phyloP scores from a whole-genome alignment of 2,113 vertebrate genomes.

The Osmerus eperlanus region DNA sequence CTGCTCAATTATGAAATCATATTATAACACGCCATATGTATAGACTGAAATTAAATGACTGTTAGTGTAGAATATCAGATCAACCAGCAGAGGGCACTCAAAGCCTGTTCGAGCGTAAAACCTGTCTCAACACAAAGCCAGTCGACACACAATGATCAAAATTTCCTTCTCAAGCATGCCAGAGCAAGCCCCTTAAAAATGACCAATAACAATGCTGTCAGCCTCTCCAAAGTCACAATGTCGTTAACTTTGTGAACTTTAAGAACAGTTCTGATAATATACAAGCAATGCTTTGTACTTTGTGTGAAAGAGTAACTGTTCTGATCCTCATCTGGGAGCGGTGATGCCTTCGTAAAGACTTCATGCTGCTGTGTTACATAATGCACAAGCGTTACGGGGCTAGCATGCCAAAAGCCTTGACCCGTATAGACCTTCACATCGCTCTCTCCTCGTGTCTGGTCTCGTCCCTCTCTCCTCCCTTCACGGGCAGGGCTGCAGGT shows the following conservation, averaged over 20 bases:
- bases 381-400: background rate
- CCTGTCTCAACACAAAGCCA: background rate
- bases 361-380: background rate
- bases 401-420: background rate
- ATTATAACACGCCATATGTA: background rate
- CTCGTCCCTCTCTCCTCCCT: background rate
- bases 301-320: no score
- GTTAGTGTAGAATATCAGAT: background rate
- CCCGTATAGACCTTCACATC: background rate
- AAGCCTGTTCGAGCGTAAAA: slow-evolving; percentile 21
- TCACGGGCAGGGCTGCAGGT: background rate
- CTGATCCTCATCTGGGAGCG: no score
- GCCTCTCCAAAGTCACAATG: no score
- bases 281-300: background rate
- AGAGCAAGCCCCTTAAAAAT: no score
- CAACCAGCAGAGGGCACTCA: slow-evolving; percentile 51
- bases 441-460: background rate
- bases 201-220: no score
- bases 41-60: background rate
- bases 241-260: no score
- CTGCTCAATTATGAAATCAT: background rate
- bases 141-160: background rate
- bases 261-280: background rate
- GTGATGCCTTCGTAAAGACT: no score
- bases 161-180: background rate